These are phyloP conservation scores for Melieria picta DNA, from an alignment of 2,888 invertebrate species.

Conservation along the genomic window DNA sequence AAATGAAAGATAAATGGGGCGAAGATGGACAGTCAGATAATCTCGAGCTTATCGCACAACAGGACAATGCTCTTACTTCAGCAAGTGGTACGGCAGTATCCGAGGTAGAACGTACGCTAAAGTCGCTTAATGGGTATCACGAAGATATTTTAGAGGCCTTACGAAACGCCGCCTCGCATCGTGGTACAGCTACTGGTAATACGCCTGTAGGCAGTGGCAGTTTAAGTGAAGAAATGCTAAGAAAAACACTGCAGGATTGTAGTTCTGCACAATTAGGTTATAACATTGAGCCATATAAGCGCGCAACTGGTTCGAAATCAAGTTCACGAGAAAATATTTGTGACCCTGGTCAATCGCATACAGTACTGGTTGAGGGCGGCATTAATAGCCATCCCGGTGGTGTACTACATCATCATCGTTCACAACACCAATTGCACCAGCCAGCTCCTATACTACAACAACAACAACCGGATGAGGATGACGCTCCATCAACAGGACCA, in stretches of 20 bases:
- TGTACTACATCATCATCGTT: slow-evolving; percentile 60
- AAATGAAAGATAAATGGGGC: slow-evolving; percentile 80
- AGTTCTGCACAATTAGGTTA: slow-evolving; percentile 67
- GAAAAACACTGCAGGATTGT: slow-evolving; percentile 75
- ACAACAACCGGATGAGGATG: slow-evolving; percentile 70
- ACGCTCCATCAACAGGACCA: slow-evolving; percentile 83
- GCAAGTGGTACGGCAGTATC: slow-evolving; percentile 72
- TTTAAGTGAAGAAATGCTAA: slow-evolving; percentile 75
- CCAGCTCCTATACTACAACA: slow-evolving; percentile 68
- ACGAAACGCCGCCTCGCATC: slow-evolving; percentile 81
- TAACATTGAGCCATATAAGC: slow-evolving; percentile 71
- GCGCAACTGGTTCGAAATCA: slow-evolving; percentile 67
- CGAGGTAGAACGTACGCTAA: slow-evolving; percentile 86
- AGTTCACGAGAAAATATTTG: slow-evolving; percentile 80
- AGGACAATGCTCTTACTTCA: slow-evolving; percentile 75
- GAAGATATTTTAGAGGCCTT: slow-evolving; percentile 92
- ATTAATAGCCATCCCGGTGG: slow-evolving; percentile 61
- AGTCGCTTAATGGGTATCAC: slow-evolving; percentile 90
- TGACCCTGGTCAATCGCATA: slow-evolving; percentile 74
- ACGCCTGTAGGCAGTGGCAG: slow-evolving; percentile 74
- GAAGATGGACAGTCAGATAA: slow-evolving; percentile 79
- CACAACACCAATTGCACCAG: slow-evolving; percentile 61
- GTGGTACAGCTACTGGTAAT: slow-evolving; percentile 71
- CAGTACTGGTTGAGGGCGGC: slow-evolving; percentile 64
- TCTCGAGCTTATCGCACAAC: slow-evolving; percentile 74